Base-by-base conservation (phyloP, 2,888 invertebrate species). In the Phengaris alcon region DNA sequence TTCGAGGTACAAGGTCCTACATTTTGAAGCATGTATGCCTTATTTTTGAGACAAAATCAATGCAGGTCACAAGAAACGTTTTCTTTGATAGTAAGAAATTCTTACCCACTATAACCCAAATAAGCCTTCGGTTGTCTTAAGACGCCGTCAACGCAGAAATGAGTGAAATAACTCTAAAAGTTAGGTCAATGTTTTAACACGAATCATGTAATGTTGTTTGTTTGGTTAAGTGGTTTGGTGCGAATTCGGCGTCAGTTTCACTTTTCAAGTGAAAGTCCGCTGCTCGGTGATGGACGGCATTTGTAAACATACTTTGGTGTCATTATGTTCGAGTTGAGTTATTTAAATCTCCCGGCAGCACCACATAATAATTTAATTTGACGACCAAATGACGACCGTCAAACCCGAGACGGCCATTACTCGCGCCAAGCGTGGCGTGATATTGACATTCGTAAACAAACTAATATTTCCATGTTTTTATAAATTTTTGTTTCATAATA, bases 241-340 rank as follows among this genome's bases (percentile, higher is more conserved):
- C 22, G 15, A 59, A 59, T 59, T 59, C 22, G 15, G 10, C 59
- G 59, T 59, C 22, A 59, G 15, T 59, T 59, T 59, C 59, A 22
- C 59, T 59, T 59, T 59, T 59, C 22, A 59, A 59, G 59, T 59
- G 59, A 59, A 59, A 59, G 59, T 59, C 59, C 15, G 22, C 59
- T 59, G 22, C 22, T 59, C 22, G 9, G 59, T 9, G 22, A 22
- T 15, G 22, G 22, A 57, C 22, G 22, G 10, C 10, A 15, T 59
- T 22, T 59, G 22, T 22, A 59, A 59, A 59, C 22, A 59, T 15
- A 22, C 15, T 59, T 59, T 10, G 22, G 59, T 2, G 22, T 59
- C 59, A 59, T 59, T 59, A 59, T 22, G 59, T 59, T 22, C 22
- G 22, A 22, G 59, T 59, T 48, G 6, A 48, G 48, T 48, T 48